Evolutionary conservation across 2,888 invertebrate genomes (phyloP), one percentile per base, ranked within the genome.

Genomic region (Sminthurides aquaticus): DNA sequence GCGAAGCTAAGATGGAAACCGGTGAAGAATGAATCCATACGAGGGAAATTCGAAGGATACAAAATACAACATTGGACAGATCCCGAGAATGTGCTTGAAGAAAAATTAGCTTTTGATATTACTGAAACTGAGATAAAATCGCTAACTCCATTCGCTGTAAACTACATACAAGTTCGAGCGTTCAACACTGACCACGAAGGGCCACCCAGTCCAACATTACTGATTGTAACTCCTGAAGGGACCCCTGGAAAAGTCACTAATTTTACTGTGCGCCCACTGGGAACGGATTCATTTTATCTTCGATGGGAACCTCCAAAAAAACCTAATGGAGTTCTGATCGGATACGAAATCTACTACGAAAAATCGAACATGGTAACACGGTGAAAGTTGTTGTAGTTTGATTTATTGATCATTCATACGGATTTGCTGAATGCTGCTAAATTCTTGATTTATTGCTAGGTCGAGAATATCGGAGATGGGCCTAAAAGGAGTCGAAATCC

Each of bases 1-100:
- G 97, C 94, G 0, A 79, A 89, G 34, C 84, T 99, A 64, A 86
- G 86, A 74, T 99, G 98, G 98, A 86, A 87, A 77, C 86, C 91
- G 0, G 94, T 98, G 0, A 82, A 87, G 28, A 81, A 85, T 0
- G 86, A 87, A 26, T 87, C 90, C 0, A 86, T 98, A 0, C 84
- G 88, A 34, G 98, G 97, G 8, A 90, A 93, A 79, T 93, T 98
- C 80, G 89, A 88, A 76, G 97, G 97, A 1, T 98, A 98, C 80
- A 93, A 93, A 78, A 91, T 98, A 67, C 91, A 93, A 79, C 95
- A 91, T 5, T 98, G 97, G 96, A 89, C 89, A 1, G 87, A 86
- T 1, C 87, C 87, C 72, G 87, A 88, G 66, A 85, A 79, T 83
- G 80, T 86, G 62, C 82, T 88, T 49, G 91, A 94, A 79, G 86